Base-by-base conservation (phyloP, 2,113 vertebrate species). In the Saiga tatarica region DNA sequence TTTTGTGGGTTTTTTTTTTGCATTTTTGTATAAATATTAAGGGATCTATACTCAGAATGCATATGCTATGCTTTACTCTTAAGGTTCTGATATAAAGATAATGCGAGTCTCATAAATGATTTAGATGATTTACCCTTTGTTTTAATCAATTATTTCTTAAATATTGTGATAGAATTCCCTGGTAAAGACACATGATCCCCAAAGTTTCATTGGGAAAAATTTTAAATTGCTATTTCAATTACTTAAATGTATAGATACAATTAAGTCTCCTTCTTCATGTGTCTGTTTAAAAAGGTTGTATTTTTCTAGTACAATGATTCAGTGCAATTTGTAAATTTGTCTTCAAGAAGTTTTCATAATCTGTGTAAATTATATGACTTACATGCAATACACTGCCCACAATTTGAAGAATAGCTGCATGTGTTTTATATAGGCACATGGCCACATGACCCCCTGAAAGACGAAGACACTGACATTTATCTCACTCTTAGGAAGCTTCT, bases 221-320 rank as follows among this genome's bases (percentile, higher is more conserved):
- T 89, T 81, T 57, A 53, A 93, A 97, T 81, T 67, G 92, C 50
- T 62, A 95, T 86, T 85, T 50, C 33, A 79, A 9, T 71, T 93
- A 89, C 28, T 92, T 64, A 93, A 79, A 86, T 0, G 13, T 88
- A 57, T 8, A 45, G 14, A 42, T 42, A 33, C 26, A 92, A 86
- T 89, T 95, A 62, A 90, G 55, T 90, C 36, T 94, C 12, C 39
- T 12, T 62, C 39, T 59, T 62, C 36, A 57, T 13, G 42, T 17
- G 2, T 84, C 14, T 47, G 8, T 89, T 79, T 78, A 15, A 45
- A 89, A 86, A 3, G 39, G 33, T n/a, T 88, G 15, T 23, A 52
- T n/a, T 79, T 88, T 85, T 79, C 25, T 84, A 64, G 21, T 30
- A 42, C 47, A 16, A 28, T 39, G n/a, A 94, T 42, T 71, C n/a